Base-by-base conservation (phyloP, 1,140 invertebrate species). In the Dendroctonus valens region DNA sequence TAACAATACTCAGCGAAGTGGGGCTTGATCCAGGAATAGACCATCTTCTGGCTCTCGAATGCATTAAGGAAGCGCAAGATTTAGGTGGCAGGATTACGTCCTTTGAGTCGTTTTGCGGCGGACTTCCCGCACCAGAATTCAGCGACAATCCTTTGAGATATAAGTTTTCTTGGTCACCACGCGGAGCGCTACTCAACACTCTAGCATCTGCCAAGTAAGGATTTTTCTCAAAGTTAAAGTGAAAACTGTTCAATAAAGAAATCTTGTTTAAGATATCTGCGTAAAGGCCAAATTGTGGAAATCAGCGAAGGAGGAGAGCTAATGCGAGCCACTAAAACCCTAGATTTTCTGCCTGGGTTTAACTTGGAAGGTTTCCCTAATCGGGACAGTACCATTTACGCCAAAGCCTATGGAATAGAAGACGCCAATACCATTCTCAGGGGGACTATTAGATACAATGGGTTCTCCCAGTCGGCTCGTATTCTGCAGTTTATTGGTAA, bases 131-230 rank as follows among this genome's bases (percentile, higher is more conserved):
- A 0, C 96, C 97, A 0, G 96, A 99, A 81, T 90, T 87, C 74
- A 97, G 96, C 4, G 89, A 91, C 73, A 98, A 99, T 80, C 89
- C 96, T 5, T 79, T 99, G 8, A 79, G 97, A 11, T 99, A 99
- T 80, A 99, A 99, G 78, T 99, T 99, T 78, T 97, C 93, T 8
- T 99, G 97, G 97, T 96, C 90, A 61, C 96, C 97, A 7, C 82
- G 90, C 42, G 93, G 93, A 6, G 94, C 95, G 0, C 79, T 99
- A 2, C 81, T 96, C 0, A 98, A 97, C 72, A 93, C 94, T 0
- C 80, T 98, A 4, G 88, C 89, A 12, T 87, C 88, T 3, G 96
- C 97, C 4, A 94, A 90, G 79, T 98, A 66, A 15, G 12, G 15
- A 7, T 37, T 6, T 4, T 8, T 44, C n/a, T 52, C 7, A 52